A percentile compares a stretch with the other conserved stretches of the same genome.
These are phyloP conservation scores for Vireo griseus DNA, from an alignment of 2,797 vertebrate species.

Conservation along the genomic window DNA sequence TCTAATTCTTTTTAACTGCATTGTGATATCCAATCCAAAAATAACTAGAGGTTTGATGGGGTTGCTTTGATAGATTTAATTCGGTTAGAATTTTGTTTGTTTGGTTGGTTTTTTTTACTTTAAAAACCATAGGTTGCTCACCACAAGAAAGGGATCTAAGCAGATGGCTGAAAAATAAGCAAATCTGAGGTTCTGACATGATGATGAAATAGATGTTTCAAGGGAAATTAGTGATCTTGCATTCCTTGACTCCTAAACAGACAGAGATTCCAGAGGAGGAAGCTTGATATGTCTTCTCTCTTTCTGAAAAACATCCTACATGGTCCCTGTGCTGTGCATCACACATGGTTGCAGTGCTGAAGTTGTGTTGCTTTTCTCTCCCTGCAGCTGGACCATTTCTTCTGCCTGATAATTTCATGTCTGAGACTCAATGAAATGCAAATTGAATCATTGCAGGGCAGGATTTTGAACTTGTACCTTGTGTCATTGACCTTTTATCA, in stretches of 20 bases:
- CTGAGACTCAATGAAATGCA: not conserved
- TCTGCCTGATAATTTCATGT: not conserved
- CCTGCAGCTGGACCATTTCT: not conserved
- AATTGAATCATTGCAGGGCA: not conserved
- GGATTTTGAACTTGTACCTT: not conserved
- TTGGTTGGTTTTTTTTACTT: not conserved
- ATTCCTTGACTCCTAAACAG: not conserved
- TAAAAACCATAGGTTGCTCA: not conserved
- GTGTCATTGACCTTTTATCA: not conserved
- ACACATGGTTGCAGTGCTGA: not conserved
- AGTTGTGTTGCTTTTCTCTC: not conserved
- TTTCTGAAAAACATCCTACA: accelerated
- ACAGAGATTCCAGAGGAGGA: not conserved
- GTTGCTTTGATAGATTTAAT: not conserved
- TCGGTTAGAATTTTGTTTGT: not conserved
- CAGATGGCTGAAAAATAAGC: not conserved
- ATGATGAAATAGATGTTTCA: not conserved
- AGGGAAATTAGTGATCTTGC: not conserved
- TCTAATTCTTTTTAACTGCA: not conserved
- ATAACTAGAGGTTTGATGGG: not conserved
- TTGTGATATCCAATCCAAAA: not conserved
- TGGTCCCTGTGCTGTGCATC: no score
- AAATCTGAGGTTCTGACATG: not conserved
- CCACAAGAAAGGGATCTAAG: not conserved
- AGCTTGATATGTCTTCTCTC: not conserved